Evolutionary conservation across 2,888 invertebrate species (phyloP).

Genomic region (Leucozona laternaria): DNA sequence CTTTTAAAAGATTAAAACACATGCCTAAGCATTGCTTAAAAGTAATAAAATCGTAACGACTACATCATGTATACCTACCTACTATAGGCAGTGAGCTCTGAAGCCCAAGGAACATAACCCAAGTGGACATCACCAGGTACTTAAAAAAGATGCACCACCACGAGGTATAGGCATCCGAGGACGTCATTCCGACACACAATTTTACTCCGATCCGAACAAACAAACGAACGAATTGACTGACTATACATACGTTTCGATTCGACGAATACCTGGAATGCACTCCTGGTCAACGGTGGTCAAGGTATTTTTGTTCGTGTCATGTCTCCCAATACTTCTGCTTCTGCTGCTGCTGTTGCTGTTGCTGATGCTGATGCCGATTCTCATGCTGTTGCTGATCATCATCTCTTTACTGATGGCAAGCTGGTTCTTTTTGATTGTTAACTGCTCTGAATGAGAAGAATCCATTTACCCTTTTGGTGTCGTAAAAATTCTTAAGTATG

Average conservation of each 20-base stretch:
- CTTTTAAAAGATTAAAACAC: conserved; percentile 67
- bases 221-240: conserved; percentile 6
- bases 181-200: conserved; percentile 37
- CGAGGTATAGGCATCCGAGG: conserved; percentile 18
- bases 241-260: conserved; percentile 30
- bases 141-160: conserved; percentile 11
- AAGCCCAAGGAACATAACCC: conserved; percentile 33
- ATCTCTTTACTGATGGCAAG: conserved; percentile 16
- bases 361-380: neutral
- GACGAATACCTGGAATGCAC: conserved; percentile 65
- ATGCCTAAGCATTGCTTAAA: conserved; percentile 61
- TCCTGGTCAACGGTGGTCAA: conserved; percentile 35
- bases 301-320: conserved; percentile 53
- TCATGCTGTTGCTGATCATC: conserved; percentile 27
- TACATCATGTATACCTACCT: conserved; percentile 64
- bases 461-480: conserved; percentile 76
- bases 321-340: conserved; percentile 27
- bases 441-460: conserved; percentile 57
- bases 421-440: conserved; percentile 41
- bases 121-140: conserved; percentile 17
- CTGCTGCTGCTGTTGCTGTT: neutral
- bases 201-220: conserved; percentile 31
- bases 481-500: conserved; percentile 82
- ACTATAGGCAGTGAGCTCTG: conserved; percentile 36
- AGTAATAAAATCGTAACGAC: conserved; percentile 69